Base-by-base conservation (phyloP, 2,797 vertebrate genomes). In the Vespertilio murinus region DNA sequence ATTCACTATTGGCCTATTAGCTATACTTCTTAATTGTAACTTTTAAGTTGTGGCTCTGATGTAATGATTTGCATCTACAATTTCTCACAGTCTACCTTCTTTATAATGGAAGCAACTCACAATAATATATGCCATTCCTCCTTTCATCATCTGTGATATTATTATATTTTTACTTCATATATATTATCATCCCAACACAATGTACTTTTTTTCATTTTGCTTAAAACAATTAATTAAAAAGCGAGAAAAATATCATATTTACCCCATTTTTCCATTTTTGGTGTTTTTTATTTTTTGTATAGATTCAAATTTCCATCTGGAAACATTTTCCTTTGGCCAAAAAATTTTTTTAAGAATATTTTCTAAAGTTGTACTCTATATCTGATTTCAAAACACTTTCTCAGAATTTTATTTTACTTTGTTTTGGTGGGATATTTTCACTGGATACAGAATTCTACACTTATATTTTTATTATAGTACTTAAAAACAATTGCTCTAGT, bases 261-360 rank as follows among this genome's bases (percentile, higher is more conserved):
- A 49, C 4, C 33, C 28, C 80, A 74, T 70, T 47, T 82, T 64
- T 5, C 11, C 47, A 90, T 88, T 93, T 90, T 54, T 88, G 47
- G 47, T 64, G 28, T 56, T 74, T 49, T 88, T 80, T 90, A 91
- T 82, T 81, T 83, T 94, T 96, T 90, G 74, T 81, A 79, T 85
- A 56, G 65, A 85, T 69, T 90, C 20, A 88, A 20, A 4, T 20
- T 59, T 90, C 47, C 49, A 88, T 91, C 40, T 95, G 70, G 38
- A 95, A 79, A 88, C 22, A 70, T 52, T 93, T 94, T 94, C 35
- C 52, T 94, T 95, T 52, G 69, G 25, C 13, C 80, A 59, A n/a
- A 85, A 95, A n/a, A 86, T 61, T 45, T 86, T 82, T 52, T 78
- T 89, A 71, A n/a, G n/a, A 92, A 77, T 90, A 54, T 92, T 93